These are phyloP conservation scores for Crenichthys baileyi DNA, from an alignment of 2,797 vertebrate species.

Conservation along the genomic window DNA sequence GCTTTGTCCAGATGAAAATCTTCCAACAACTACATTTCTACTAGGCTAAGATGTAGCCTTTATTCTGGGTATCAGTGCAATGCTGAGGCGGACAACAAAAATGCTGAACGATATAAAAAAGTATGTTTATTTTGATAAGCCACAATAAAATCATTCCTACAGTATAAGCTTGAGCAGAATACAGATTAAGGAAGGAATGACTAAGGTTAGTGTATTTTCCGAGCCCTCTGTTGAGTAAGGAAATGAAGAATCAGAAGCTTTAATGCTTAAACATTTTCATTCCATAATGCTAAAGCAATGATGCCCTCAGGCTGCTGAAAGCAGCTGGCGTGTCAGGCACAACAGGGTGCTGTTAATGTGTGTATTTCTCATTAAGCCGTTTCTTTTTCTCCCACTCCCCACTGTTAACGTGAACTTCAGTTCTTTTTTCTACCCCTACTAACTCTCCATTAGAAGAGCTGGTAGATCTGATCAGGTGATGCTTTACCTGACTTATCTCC, in stretches of 20 bases:
- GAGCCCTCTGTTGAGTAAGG: background rate
- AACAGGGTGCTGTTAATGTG: slow-evolving; percentile 35
- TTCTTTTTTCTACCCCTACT: slow-evolving; percentile 20
- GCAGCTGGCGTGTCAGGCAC: slow-evolving; percentile 44
- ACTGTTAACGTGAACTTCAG: slow-evolving; percentile 49
- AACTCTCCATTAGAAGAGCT: slow-evolving; percentile 48
- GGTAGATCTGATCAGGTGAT: slow-evolving; percentile 62
- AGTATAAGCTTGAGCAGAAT: background rate
- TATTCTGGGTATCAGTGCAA: background rate
- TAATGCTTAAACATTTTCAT: slow-evolving; percentile 31
- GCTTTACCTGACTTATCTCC: slow-evolving; percentile 59
- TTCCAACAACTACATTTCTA: too few relatives aligned
- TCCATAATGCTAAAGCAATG: slow-evolving; percentile 32
- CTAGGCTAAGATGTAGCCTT: background rate
- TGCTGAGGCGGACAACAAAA: background rate
- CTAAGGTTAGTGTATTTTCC: background rate
- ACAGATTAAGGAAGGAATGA: background rate
- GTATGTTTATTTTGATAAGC: background rate
- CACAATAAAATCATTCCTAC: background rate
- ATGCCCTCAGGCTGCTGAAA: slow-evolving; percentile 42
- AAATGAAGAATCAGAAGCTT: slow-evolving; percentile 25
- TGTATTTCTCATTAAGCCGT: slow-evolving; percentile 46
- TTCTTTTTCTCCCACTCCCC: slow-evolving; percentile 52
- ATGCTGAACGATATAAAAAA: background rate
- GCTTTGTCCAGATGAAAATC: too few relatives aligned